Evolutionary conservation across 2,888 invertebrate species (phyloP).

Genomic region (Portevinia maculata): DNA sequence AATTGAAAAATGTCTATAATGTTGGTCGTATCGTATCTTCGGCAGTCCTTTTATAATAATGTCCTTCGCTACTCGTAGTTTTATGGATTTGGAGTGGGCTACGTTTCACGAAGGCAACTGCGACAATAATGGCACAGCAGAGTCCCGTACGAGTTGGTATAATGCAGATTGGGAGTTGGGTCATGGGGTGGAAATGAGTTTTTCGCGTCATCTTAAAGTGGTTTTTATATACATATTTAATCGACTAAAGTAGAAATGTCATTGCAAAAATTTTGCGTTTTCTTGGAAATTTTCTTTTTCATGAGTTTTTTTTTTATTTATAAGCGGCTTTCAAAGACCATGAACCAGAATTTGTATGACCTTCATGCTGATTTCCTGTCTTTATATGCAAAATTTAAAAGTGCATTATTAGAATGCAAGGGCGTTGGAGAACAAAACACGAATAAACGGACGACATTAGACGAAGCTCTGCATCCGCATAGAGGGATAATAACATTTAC

Average conservation of each 20-base stretch:
- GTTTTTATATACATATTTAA: constrained; percentile 60
- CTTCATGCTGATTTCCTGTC: background rate
- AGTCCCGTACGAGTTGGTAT: background rate
- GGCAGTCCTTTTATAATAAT: constrained; percentile 32
- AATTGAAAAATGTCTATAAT: constrained; percentile 24
- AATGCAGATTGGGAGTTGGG: background rate
- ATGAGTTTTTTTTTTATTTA: background rate
- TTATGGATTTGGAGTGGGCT: constrained; percentile 1
- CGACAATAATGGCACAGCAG: background rate
- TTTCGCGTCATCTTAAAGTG: constrained; percentile 42
- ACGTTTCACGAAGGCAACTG: constrained; percentile 13
- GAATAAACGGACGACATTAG: background rate
- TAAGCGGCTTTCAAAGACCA: background rate
- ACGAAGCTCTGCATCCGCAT: too few relatives aligned
- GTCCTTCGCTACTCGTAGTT: constrained; percentile 8
- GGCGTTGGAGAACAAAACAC: background rate
- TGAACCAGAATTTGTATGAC: background rate
- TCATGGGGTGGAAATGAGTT: constrained; percentile 12
- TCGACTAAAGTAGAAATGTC: constrained; percentile 48
- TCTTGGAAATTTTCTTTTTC: background rate
- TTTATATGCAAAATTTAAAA: background rate
- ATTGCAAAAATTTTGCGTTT: constrained; percentile 41
- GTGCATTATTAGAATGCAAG: background rate
- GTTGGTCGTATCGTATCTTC: constrained; percentile 35
- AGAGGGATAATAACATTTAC: too few relatives aligned